phyloP scores from a whole-genome alignment of 2,888 invertebrate species.

The Bugula neritina region DNA sequence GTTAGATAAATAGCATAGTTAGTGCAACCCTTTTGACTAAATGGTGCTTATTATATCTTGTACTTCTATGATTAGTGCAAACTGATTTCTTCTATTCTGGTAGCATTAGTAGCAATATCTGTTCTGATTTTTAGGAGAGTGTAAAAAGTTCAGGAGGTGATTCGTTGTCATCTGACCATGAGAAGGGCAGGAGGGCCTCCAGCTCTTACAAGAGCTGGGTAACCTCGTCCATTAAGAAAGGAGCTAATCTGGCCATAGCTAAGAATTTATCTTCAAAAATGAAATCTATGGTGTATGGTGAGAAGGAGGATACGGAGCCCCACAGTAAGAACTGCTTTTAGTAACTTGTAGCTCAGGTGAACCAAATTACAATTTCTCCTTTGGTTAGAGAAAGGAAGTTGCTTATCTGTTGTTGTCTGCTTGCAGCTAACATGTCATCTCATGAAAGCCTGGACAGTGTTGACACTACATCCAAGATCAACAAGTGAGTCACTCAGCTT shows the following conservation, averaged over 20 bases:
- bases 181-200: background rate
- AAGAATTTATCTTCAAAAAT: slow-evolving; percentile 23
- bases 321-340: background rate
- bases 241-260: background rate
- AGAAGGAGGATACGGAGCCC: background rate
- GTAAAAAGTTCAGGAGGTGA: background rate
- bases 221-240: slow-evolving; percentile 4
- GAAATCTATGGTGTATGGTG: slow-evolving; percentile 24
- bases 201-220: slow-evolving; percentile 22
- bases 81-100: too few relatives aligned
- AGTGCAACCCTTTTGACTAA: too few relatives aligned
- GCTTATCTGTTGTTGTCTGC: too few relatives aligned
- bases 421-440: background rate
- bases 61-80: too few relatives aligned
- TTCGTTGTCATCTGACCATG: background rate
- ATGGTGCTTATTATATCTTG: too few relatives aligned
- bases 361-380: too few relatives aligned
- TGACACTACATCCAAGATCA: slow-evolving; percentile 6
- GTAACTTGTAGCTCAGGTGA: too few relatives aligned
- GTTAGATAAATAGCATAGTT: too few relatives aligned
- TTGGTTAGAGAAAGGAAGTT: too few relatives aligned
- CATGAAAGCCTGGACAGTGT: slow-evolving; percentile 13
- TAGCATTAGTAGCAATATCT: too few relatives aligned
- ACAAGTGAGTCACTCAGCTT: background rate
- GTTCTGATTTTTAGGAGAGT: background rate